These are phyloP conservation scores for Tribolium freemani DNA, from an alignment of 2,888 invertebrate species.

Conservation along the genomic window DNA sequence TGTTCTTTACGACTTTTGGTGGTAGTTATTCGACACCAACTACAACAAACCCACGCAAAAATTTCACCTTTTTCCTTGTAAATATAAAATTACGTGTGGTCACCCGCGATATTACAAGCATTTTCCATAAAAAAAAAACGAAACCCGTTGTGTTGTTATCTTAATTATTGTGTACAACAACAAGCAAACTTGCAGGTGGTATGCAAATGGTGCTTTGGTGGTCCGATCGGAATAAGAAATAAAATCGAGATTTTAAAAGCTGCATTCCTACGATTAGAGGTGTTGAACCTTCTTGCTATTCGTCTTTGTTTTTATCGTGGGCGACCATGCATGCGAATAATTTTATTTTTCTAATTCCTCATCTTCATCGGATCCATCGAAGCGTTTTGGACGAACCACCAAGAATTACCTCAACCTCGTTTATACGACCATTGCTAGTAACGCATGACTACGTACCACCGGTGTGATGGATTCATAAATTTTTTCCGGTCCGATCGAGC, in stretches of 20 bases:
- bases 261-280: slow-evolving; percentile 31
- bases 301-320: slow-evolving; percentile 18
- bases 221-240: slow-evolving; percentile 35
- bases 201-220: slow-evolving; percentile 33
- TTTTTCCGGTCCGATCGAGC: not conserved
- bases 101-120: not conserved
- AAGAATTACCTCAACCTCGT: not conserved
- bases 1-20: no score
- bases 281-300: slow-evolving; percentile 2
- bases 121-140: not conserved
- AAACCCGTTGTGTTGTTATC: slow-evolving; percentile 10
- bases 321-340: slow-evolving; percentile 26
- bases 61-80: not conserved
- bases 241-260: slow-evolving; percentile 29
- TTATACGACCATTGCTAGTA: slow-evolving; percentile 13
- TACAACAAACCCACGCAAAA: not conserved
- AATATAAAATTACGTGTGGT: not conserved
- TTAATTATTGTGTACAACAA: slow-evolving; percentile 35
- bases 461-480: slow-evolving; percentile 25
- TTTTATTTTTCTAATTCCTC: not conserved
- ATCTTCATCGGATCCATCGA: not conserved
- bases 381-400: not conserved
- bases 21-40: no score
- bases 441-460: slow-evolving; percentile 27
- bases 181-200: slow-evolving; percentile 26